phyloP scores from a whole-genome alignment of 2,888 invertebrate species.

The Diplolepis rosae region DNA sequence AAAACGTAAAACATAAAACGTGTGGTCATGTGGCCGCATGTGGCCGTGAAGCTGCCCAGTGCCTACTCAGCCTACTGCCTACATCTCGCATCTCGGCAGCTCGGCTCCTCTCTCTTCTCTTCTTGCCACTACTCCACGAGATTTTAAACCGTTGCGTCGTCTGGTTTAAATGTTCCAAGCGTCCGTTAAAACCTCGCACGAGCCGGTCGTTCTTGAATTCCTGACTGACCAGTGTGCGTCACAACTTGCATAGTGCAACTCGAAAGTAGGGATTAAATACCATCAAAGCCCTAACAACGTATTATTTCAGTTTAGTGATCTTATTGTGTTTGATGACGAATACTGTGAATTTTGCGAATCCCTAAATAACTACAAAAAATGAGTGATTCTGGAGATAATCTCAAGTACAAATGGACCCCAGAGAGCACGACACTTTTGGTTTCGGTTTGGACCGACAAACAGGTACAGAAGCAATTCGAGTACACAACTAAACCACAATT shows the following conservation, averaged over 20 bases:
- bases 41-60: too few relatives aligned
- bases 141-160: constrained; percentile 19
- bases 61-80: too few relatives aligned
- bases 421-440: constrained; percentile 70
- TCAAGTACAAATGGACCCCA: constrained; percentile 71
- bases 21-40: background rate
- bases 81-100: background rate
- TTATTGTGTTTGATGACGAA: background rate
- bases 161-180: constrained; percentile 4
- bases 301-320: background rate
- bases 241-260: background rate
- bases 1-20: constrained; percentile 14
- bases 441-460: constrained; percentile 71
- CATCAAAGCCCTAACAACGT: background rate
- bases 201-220: constrained; percentile 20
- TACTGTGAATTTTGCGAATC: constrained; percentile 11
- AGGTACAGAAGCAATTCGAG: constrained; percentile 70
- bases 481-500: constrained; percentile 65
- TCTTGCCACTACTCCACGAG: background rate
- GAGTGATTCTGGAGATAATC: constrained; percentile 62
- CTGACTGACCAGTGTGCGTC: background rate
- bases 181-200: constrained; percentile 23
- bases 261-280: constrained; percentile 26
- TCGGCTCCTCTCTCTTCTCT: background rate
- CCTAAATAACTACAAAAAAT: constrained; percentile 44